These are phyloP conservation scores for Pluvialis apricaria DNA, from an alignment of 2,113 vertebrate genomes.

Conservation along the genomic window DNA sequence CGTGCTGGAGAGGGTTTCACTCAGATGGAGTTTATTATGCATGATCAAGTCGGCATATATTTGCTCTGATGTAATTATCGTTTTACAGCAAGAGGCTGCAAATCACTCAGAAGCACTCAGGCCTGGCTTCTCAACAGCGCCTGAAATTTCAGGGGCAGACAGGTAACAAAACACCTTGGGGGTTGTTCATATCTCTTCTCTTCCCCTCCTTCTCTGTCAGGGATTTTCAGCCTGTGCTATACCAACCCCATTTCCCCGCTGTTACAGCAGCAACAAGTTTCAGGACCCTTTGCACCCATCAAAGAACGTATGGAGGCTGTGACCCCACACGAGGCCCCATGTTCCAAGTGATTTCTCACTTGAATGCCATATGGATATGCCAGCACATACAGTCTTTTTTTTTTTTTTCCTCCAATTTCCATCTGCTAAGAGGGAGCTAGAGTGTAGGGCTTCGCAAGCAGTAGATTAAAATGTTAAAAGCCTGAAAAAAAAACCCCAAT, in stretches of 20 bases:
- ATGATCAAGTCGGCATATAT: not conserved
- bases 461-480: constrained; percentile 50
- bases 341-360: constrained; percentile 64
- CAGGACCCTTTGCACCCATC: constrained; percentile 43
- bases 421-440: constrained; percentile 50
- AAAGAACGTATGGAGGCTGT: constrained; percentile 61
- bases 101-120: not conserved
- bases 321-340: constrained; percentile 12
- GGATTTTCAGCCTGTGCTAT: constrained; percentile 15
- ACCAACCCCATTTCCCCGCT: not conserved
- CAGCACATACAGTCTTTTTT: constrained; percentile 48
- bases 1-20: not conserved
- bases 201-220: not conserved
- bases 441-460: constrained; percentile 22
- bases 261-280: constrained; percentile 52
- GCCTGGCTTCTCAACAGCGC: not conserved
- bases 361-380: constrained; percentile 59
- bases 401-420: not conserved
- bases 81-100: constrained; percentile 16
- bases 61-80: not conserved
- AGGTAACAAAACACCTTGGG: not conserved
- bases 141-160: not conserved
- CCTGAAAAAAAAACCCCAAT: not conserved
- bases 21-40: not conserved
- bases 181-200: not conserved